These are phyloP conservation scores for Agrotis ipsilon DNA, from an alignment of 2,888 invertebrate species.

Conservation along the genomic window DNA sequence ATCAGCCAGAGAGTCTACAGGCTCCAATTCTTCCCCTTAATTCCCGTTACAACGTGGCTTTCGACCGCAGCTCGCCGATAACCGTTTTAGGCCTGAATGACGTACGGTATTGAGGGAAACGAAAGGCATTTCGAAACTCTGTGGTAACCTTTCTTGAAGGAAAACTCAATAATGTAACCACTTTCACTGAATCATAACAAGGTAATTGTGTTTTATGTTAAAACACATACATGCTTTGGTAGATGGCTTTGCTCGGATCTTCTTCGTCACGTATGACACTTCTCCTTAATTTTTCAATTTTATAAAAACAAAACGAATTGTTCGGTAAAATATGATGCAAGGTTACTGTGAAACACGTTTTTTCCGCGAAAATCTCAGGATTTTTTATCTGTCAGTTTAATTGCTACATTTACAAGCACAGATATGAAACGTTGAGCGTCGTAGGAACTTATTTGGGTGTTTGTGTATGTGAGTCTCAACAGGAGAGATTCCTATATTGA, in stretches of 20 bases:
- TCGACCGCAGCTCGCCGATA: constrained; percentile 38
- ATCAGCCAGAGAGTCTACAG: neutral
- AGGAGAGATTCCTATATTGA: no score
- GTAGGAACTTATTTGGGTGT: no score
- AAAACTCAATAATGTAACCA: constrained; percentile 31
- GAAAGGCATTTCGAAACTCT: constrained; percentile 16
- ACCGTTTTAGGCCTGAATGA: constrained; percentile 22
- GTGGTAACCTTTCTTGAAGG: constrained; percentile 6
- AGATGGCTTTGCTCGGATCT: neutral
- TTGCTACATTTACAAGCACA: neutral
- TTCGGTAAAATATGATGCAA: neutral
- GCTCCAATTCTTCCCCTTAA: neutral
- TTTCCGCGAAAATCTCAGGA: neutral
- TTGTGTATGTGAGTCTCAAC: no score
- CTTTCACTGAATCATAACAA: constrained; percentile 26
- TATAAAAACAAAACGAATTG: neutral
- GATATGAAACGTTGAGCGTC: neutral
- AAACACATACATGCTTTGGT: neutral
- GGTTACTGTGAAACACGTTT: neutral
- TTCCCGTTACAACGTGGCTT: neutral
- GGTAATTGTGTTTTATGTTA: constrained; percentile 15
- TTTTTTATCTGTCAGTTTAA: neutral
- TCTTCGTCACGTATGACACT: neutral
- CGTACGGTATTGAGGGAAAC: neutral
- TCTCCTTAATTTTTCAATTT: neutral